Percentiles rank a stretch among this genome's conserved stretches.
Conservation (phyloP, 2,113 vertebrate species). For the Psittacula cyanocephala region DNA sequence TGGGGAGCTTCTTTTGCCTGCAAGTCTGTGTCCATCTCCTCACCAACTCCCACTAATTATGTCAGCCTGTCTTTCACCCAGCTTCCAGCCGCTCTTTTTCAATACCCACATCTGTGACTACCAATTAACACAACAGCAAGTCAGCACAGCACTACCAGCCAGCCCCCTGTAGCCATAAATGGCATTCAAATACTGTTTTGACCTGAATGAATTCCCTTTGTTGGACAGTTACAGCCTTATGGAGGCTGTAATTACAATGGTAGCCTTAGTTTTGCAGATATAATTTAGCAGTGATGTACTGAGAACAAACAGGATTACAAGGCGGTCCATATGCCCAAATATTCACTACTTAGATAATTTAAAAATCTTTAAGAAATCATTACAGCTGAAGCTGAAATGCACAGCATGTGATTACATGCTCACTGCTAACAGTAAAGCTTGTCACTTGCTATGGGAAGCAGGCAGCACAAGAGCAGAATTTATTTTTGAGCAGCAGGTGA, state of each 20-base stretch:
- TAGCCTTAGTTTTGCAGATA: slow-evolving; percentile 19
- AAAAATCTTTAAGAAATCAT: slow-evolving; percentile 62
- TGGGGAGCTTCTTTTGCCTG: not conserved
- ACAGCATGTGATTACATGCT: slow-evolving; percentile 48
- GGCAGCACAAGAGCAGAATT: slow-evolving; percentile 21
- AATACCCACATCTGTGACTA: slow-evolving; percentile 61
- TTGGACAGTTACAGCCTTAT: slow-evolving; percentile 58
- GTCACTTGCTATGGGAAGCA: slow-evolving; percentile 42
- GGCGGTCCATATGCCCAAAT: slow-evolving; percentile 19
- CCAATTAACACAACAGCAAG: slow-evolving; percentile 57
- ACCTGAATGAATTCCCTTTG: slow-evolving; percentile 59
- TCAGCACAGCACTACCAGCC: not conserved
- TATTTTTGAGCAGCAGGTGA: slow-evolving; percentile 58
- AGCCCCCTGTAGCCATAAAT: slow-evolving; percentile 26
- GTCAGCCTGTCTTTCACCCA: slow-evolving; percentile 52
- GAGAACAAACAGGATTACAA: slow-evolving; percentile 52
- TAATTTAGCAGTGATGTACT: slow-evolving; percentile 22
- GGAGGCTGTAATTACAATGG: slow-evolving; percentile 43
- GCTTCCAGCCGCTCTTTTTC: slow-evolving; percentile 35
- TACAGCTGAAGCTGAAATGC: slow-evolving; percentile 36
- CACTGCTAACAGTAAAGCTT: slow-evolving; percentile 45
- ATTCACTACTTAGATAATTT: slow-evolving; percentile 26
- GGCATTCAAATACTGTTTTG: slow-evolving; percentile 66
- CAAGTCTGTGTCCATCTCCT: not conserved
- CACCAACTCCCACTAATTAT: slow-evolving; percentile 39